A percentile compares a stretch with the other conserved stretches of the same genome.
Conservation (phyloP, 2,888 invertebrate species). For the Liodrosophila aerea region DNA sequence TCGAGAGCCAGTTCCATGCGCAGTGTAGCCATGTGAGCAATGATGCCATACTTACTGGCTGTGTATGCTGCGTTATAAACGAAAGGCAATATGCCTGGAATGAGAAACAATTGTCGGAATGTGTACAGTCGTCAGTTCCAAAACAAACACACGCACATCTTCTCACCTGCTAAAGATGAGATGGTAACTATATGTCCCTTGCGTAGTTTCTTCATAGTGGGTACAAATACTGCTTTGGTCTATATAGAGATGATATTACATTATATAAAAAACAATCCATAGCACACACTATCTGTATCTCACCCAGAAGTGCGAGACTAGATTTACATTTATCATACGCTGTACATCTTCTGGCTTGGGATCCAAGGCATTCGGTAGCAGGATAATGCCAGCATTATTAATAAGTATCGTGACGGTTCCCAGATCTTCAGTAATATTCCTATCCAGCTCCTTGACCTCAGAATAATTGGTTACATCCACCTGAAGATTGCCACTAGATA, state of each 20-base stretch:
- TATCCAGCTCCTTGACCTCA: conserved; percentile 58
- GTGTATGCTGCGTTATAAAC: too few species aligned
- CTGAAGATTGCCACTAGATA: conserved; percentile 38
- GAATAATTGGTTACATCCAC: conserved; percentile 68
- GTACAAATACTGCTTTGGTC: conserved; percentile 80
- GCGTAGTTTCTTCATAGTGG: conserved; percentile 78
- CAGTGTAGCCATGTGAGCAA: conserved; percentile 76
- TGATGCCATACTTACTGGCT: conserved; percentile 80
- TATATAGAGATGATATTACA: conserved; percentile 29
- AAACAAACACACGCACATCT: too few species aligned
- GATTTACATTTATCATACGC: conserved; percentile 81
- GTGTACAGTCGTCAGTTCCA: too few species aligned
- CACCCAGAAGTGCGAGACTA: conserved; percentile 82
- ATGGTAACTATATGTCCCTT: conserved; percentile 81
- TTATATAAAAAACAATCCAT: not conserved
- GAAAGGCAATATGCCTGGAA: too few species aligned
- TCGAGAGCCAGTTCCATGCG: conserved; percentile 70
- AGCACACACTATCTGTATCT: conserved; percentile 20
- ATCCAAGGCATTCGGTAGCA: conserved; percentile 45
- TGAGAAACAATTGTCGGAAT: conserved; percentile 29
- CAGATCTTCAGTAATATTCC: conserved; percentile 66
- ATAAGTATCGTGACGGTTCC: conserved; percentile 81
- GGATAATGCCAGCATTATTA: conserved; percentile 82
- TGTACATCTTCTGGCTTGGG: conserved; percentile 75
- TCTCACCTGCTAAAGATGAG: conserved; percentile 74